phyloP scores from a whole-genome alignment of 1,140 invertebrate species.

The Drosophila leontia region DNA sequence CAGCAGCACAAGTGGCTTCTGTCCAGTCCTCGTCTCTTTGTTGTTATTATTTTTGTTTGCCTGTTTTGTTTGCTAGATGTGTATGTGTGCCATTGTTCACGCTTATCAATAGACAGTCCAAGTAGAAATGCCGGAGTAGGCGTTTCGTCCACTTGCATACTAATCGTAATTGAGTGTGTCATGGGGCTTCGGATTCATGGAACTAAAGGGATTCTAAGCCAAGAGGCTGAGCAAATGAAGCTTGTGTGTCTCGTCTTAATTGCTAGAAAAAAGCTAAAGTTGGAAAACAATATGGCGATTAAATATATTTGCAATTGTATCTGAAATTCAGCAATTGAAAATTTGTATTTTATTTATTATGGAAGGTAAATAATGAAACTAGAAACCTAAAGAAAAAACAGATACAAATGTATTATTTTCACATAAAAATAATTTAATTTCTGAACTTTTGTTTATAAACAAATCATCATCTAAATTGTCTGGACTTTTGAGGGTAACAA shows the following conservation, averaged over 20 bases:
- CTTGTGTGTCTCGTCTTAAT: conserved; percentile 3
- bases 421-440: background rate
- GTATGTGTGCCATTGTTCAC: conserved; percentile 38
- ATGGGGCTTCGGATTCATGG: conserved; percentile 8
- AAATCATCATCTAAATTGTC: background rate
- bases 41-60: conserved; percentile 25
- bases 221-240: background rate
- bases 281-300: background rate
- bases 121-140: conserved; percentile 16
- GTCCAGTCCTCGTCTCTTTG: conserved; percentile 11
- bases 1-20: conserved; percentile 35
- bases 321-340: background rate
- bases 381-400: background rate
- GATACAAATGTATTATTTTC: background rate
- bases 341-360: background rate
- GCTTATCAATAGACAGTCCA: conserved; percentile 65
- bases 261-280: conserved; percentile 10
- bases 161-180: conserved; percentile 35
- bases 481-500: background rate
- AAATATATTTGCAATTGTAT: background rate
- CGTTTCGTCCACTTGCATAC: conserved; percentile 17
- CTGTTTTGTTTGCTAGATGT: conserved; percentile 16
- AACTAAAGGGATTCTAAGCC: background rate
- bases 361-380: background rate
- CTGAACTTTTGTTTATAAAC: background rate